Base-by-base conservation (phyloP, 1,140 invertebrate species). In the Achroia grisella region DNA sequence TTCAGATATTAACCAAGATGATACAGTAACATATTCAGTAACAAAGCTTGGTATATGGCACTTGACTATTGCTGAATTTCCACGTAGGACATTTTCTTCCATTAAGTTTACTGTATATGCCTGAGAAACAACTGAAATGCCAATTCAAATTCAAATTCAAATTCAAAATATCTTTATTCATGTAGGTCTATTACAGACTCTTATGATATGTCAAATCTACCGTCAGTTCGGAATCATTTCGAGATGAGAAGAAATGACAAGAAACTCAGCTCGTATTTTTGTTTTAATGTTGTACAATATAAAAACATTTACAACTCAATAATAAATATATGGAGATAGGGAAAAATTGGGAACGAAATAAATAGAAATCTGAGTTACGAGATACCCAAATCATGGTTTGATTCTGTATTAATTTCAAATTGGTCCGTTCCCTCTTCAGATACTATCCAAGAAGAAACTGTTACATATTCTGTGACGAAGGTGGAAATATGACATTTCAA, bases 41-140 rank as follows among this genome's bases (percentile, higher is more conserved):
- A 96, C 94, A 87, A 95, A 96, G 87, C 94, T 95, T 57, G 95
- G 95, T 80, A 97, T 94, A 86, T 95, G 93, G 89, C 95, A 96
- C 88, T 95, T 95, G 67, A 97, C 89, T 70, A 96, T 92, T 53
- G 93, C 95, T 58, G 93, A 91, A 84, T 97, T 97, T 55, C 94
- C 94, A 63, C 93, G 90, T 59, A 96, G 88, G 48, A 96, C 94
- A 80, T 95, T 93, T 86, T 96, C 94, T 78, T 95, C 94, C 92
- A 95, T 95, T 68, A 95, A 90, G 87, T 94, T 94, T 62, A 94
- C 92, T 57, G 92, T 93, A 85, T 97, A 97, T 48, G 90, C 88
- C 88, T 96, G 94, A 65, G 92, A 92, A 64, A 97, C 94, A 84
- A 96, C 95, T 95, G 90, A 71, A 92, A 91, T 73, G 61, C 15